Evolutionary conservation across 2,113 vertebrate genomes (phyloP), one percentile per base, ranked within the genome.

Genomic region (Rhea americana): DNA sequence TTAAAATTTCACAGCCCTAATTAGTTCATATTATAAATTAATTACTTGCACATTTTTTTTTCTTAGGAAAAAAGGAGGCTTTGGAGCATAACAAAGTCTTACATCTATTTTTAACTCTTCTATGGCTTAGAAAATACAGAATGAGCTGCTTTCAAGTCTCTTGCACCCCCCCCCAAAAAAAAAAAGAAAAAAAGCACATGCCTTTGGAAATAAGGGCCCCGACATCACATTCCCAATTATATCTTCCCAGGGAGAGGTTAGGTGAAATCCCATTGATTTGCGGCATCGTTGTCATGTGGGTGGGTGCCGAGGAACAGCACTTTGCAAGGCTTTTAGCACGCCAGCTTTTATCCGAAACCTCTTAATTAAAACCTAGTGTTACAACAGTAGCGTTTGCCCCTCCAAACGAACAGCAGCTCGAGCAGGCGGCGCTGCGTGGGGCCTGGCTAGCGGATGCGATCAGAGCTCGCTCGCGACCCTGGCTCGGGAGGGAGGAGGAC

Each of bases 351-450:
- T 85, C 85, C 47, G 70, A 55, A 94, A 50, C 37, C 65, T 66
- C 39, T 90, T 96, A 95, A 95, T 95, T 94, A 95, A 96, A 95
- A 87, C 53, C 70, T 82, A 80, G 47, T 93, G 82, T 73, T 93
- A 47, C 66, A 94, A 90, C 9, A 79, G 77, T 32, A 89, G 71
- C 37, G 50, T 82, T 95, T 93, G 41, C 67, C 89, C 15, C 90
- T 35, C 81, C 58, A 79, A 94, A 79, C 39, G 83, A 96, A 94
- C 86, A 93, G 86, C 76, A 94, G 90, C 70, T 73, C 68, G 63
- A 80, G 71, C 5, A 13, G 82, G 53, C 11, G 11, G 89, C 47
- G 76, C 72, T 55, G 68, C 67, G 67, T 80, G 87, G 75, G 86
- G 61, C 83, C 75, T 86, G 80, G 70, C 72, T 88, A 91, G 93